Base-by-base conservation (phyloP, 2,113 vertebrate species). In the Loxodonta africana region DNA sequence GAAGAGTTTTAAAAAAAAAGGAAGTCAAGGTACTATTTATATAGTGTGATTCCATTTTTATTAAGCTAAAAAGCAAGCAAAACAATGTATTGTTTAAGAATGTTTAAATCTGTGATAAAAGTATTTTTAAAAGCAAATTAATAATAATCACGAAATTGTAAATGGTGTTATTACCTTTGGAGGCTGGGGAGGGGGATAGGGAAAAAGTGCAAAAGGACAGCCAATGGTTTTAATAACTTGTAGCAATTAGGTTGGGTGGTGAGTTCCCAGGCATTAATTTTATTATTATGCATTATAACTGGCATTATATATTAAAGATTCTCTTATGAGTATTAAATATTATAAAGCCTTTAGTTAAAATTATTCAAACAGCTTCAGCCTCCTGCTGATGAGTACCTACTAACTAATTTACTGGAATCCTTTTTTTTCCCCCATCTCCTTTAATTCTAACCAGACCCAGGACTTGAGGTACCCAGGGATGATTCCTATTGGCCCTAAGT, bases 121-220 rank as follows among this genome's bases (percentile, higher is more conserved):
- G 1, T 73, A 17, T 48, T 94, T 90, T 85, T 1, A 23, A 76
- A 87, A 92, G 9, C 10, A 90, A 71, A 7, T 71, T 25, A 93
- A 51, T 85, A 96, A 83, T 74, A 91, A 91, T 33, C 28, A 91
- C 63, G 15, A 71, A 82, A 77, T 91, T 86, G 48, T 11, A 46
- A 89, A 80, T 60, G 46, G 12, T 91, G 7, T 51, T 80, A 73
- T 44, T 88, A 77, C 15, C 8, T 84, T 77, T 80, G 51, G 17
- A 83, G 4, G n/a, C n/a, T 90, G 8, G 30, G 17, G 5, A 21
- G 53, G 89, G 44, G 77, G 62, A 87, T 77, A 73, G 7, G 53
- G 28, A 90, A 74, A 30, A 94, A 41, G 0, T 46, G n/a, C 1
- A 41, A 12, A 83, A 21, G 73, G 88, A n/a, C 78, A 89, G 37